phyloP scores from a whole-genome alignment of 2,113 vertebrate species.

The Dasyornis broadbenti region DNA sequence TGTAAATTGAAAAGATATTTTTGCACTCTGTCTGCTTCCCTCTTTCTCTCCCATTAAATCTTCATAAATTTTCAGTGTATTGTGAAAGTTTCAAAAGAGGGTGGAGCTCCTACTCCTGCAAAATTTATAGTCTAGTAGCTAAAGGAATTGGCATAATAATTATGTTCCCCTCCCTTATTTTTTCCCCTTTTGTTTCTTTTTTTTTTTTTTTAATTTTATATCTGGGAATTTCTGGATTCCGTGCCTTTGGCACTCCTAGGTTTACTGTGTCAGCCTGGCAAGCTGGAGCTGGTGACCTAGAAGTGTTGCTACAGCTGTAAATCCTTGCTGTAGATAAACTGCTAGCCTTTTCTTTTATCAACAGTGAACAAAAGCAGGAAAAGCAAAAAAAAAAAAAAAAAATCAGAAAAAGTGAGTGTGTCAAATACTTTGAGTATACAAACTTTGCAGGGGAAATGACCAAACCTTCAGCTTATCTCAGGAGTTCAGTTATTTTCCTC shows the following conservation, averaged over 20 bases:
- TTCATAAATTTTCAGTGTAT: background rate
- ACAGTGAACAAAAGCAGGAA: background rate
- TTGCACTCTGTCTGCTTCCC: background rate
- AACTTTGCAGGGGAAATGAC: background rate
- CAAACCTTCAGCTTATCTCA: background rate
- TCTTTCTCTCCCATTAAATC: background rate
- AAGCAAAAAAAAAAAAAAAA: too few species aligned
- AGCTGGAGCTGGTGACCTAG: background rate
- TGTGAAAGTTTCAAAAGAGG: background rate
- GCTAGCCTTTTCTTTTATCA: background rate
- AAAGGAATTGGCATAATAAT: background rate
- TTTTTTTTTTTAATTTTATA: background rate
- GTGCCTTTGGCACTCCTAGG: background rate
- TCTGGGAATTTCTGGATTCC: background rate
- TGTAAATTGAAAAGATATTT: background rate
- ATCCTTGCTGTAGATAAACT: background rate
- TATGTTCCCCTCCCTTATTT: background rate
- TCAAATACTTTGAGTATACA: background rate
- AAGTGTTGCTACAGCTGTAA: background rate
- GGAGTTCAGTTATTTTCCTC: background rate
- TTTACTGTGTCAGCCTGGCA: background rate
- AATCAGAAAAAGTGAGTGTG: background rate
- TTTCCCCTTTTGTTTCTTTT: rapidly evolving
- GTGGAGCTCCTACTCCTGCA: background rate
- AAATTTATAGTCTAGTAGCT: background rate